phyloP scores from a whole-genome alignment of 2,888 invertebrate species.

The Amphipyra tragopoginis region DNA sequence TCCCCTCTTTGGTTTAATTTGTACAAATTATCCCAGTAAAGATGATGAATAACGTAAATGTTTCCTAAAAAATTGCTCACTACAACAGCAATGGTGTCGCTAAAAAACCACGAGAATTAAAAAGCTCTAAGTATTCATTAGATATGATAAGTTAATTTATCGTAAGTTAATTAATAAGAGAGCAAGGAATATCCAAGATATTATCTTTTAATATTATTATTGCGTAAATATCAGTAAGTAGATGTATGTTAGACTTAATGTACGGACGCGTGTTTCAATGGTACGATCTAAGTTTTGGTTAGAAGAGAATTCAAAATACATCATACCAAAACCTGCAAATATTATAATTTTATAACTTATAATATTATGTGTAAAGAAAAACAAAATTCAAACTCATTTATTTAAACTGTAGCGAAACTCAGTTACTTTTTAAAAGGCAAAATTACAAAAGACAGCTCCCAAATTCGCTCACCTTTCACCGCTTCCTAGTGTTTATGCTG shows the following conservation, averaged over 20 bases:
- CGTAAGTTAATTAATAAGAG: slow-evolving; percentile 83
- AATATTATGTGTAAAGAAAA: no score
- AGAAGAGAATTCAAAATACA: not conserved
- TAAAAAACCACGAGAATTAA: slow-evolving; percentile 71
- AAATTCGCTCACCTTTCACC: no score
- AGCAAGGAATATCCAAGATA: slow-evolving; percentile 88
- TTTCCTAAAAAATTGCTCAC: slow-evolving; percentile 77
- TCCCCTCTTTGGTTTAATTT: no score
- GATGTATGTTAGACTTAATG: slow-evolving; percentile 75
- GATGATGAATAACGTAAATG: not conserved
- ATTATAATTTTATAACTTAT: no score
- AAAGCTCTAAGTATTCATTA: slow-evolving; percentile 86
- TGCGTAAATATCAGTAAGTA: slow-evolving; percentile 74
- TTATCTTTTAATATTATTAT: slow-evolving; percentile 79
- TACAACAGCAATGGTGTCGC: slow-evolving; percentile 76
- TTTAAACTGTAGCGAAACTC: no score
- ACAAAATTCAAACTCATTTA: no score
- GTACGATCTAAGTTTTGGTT: slow-evolving; percentile 70
- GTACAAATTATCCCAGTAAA: not conserved
- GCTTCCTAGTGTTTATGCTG: no score
- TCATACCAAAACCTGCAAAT: no score
- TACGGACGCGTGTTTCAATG: slow-evolving; percentile 71
- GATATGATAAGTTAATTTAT: slow-evolving; percentile 87
- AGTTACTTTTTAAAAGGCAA: no score
- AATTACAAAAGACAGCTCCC: no score